Conservation (phyloP, 2,113 vertebrate genomes). For the Oryzias melastigma region DNA sequence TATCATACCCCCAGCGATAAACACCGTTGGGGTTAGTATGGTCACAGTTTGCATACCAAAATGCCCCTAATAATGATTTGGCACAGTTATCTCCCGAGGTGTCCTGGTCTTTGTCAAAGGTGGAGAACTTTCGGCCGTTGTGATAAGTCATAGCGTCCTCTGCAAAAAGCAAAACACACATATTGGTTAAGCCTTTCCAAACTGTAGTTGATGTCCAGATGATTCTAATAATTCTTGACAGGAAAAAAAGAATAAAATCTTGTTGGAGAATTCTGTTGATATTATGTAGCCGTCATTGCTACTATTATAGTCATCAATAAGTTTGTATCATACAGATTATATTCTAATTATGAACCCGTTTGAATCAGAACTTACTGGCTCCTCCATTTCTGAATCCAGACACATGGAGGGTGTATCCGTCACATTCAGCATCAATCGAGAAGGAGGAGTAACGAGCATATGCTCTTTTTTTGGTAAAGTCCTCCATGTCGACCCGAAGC, state of each 20-base stretch:
- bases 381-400: neutral
- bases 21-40: neutral
- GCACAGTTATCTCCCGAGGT: neutral
- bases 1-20: neutral
- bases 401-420: neutral
- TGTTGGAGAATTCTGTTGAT: no score
- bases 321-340: no score
- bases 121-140: neutral
- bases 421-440: neutral
- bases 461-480: neutral
- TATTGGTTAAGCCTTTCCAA: no score
- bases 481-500: no score
- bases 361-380: no score
- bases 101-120: neutral
- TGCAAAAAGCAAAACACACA: neutral
- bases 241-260: no score
- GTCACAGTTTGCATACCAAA: neutral
- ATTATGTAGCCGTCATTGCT: no score
- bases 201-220: no score
- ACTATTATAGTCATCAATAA: no score
- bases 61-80: neutral
- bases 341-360: no score
- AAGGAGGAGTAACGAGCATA: neutral
- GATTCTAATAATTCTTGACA: no score
- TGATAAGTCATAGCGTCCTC: neutral